Evolutionary conservation across 2,888 invertebrate species (phyloP).

Genomic region (Oscheius sp.): DNA sequence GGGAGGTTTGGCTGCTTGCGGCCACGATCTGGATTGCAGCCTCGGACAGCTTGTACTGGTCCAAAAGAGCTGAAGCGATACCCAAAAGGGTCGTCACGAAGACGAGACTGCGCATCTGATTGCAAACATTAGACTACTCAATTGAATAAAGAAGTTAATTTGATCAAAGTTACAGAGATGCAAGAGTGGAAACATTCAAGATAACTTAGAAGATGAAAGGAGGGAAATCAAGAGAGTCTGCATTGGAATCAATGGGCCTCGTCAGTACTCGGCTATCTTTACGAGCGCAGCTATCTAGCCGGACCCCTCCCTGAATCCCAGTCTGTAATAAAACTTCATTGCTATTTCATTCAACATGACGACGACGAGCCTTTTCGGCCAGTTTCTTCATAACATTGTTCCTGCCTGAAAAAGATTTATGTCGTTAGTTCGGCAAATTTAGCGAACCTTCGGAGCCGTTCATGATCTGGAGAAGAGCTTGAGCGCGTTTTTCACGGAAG

Average conservation of each 20-base stretch:
- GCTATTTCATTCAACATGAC: slow-evolving; percentile 1
- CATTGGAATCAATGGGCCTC: neutral
- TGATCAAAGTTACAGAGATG: neutral
- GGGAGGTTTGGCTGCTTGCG: neutral
- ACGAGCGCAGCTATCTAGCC: slow-evolving; percentile 15
- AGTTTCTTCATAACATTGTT: slow-evolving; percentile 27
- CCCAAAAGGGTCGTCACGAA: neutral
- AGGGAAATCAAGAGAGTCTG: neutral
- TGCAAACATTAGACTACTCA: neutral
- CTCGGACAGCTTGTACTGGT: slow-evolving; percentile 36
- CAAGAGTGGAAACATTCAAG: neutral
- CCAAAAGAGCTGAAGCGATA: neutral
- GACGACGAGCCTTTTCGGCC: slow-evolving; percentile 28
- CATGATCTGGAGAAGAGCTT: slow-evolving; percentile 17
- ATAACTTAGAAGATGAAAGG: no score
- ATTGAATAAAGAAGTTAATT: neutral
- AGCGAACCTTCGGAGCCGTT: slow-evolving; percentile 3
- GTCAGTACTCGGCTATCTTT: slow-evolving; percentile 21
- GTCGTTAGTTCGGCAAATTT: neutral
- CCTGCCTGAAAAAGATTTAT: neutral
- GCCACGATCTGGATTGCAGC: slow-evolving; percentile 40
- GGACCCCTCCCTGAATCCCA: slow-evolving; percentile 22
- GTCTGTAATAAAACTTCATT: slow-evolving; percentile 16
- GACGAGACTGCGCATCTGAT: slow-evolving; percentile 24
- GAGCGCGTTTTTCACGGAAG: neutral